phyloP scores from a whole-genome alignment of 1,140 invertebrate genomes.

The Stratiolaelaps scimitus region DNA sequence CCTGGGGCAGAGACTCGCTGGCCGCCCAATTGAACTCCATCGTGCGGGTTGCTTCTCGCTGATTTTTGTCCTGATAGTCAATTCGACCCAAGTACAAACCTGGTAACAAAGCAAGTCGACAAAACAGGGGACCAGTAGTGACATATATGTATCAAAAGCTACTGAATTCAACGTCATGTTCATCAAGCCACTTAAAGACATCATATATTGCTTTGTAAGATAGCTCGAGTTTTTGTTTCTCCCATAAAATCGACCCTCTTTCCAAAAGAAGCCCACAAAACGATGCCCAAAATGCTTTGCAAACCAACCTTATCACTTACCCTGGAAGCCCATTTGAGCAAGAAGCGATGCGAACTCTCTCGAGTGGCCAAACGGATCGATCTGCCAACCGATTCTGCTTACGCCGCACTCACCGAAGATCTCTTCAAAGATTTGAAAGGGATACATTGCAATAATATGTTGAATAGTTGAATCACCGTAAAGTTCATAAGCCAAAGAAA shows the following conservation, averaged over 20 bases:
- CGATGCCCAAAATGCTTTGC: too few species aligned
- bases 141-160: neutral
- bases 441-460: too few species aligned
- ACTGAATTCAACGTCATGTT: neutral
- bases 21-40: constrained; percentile 75
- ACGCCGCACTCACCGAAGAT: constrained; percentile 66
- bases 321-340: constrained; percentile 46
- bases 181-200: neutral
- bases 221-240: neutral
- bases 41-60: constrained; percentile 49
- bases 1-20: constrained; percentile 35
- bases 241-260: constrained; percentile 4
- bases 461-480: too few species aligned
- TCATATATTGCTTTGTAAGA: too few species aligned
- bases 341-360: constrained; percentile 67
- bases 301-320: neutral
- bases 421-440: constrained; percentile 40
- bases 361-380: constrained; percentile 84
- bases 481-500: too few species aligned
- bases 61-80: constrained; percentile 68
- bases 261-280: too few species aligned
- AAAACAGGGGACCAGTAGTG: constrained; percentile 1
- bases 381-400: constrained; percentile 76
- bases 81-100: constrained; percentile 74
- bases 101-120: constrained; percentile 46